Evolutionary conservation across 1,140 invertebrate genomes (phyloP).

Genomic region (Sitobion miscanthi): DNA sequence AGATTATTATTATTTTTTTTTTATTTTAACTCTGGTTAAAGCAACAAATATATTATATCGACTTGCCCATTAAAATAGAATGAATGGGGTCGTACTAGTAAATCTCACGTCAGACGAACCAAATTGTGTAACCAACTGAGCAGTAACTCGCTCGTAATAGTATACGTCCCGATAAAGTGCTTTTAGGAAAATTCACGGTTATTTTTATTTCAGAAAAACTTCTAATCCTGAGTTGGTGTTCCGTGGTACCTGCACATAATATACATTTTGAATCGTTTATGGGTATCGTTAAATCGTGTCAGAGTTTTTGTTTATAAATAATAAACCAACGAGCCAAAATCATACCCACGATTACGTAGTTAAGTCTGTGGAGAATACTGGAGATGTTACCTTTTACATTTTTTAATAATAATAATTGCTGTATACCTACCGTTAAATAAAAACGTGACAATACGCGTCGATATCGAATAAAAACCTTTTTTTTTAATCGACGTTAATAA

Average conservation of each 20-base stretch:
- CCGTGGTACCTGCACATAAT: not conserved
- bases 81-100: not conserved
- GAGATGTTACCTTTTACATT: no score
- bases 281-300: no score
- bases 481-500: no score
- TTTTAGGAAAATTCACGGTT: not conserved
- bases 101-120: not conserved
- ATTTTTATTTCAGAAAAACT: not conserved
- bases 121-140: not conserved
- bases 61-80: not conserved
- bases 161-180: not conserved
- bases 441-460: no score
- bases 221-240: not conserved
- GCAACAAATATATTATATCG: not conserved
- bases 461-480: no score
- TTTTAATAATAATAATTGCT: no score
- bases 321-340: not conserved
- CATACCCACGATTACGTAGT: not conserved
- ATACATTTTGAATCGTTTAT: not conserved
- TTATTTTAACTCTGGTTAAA: not conserved
- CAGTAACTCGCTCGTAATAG: not conserved
- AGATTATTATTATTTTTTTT: not conserved
- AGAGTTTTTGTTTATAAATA: not conserved
- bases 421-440: no score
- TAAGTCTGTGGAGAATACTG: no score